Conservation (phyloP, 2,113 vertebrate species). For the Limnothrissa miodon region DNA sequence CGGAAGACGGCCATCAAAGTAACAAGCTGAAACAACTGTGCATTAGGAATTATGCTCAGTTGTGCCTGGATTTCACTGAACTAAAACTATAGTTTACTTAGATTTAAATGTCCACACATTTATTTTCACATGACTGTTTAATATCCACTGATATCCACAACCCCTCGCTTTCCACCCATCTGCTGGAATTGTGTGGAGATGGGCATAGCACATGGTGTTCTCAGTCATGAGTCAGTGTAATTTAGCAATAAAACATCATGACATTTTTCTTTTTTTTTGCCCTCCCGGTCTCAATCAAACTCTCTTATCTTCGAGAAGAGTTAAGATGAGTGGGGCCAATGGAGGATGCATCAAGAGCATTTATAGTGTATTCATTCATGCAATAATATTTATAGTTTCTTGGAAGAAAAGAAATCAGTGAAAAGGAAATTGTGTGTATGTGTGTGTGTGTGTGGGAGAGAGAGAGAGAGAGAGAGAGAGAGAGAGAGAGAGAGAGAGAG, state of each 20-base stretch:
- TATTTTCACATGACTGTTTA: not conserved
- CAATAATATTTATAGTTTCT: not conserved
- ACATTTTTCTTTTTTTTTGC: not conserved
- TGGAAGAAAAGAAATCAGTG: not conserved
- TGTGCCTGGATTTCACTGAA: not conserved
- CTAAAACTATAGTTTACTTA: not conserved
- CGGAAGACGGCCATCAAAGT: conserved; percentile 22
- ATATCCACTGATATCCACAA: not conserved
- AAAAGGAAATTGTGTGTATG: not conserved
- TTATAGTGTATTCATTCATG: conserved; percentile 2
- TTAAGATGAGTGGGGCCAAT: not conserved
- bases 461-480: no score
- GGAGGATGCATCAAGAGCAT: not conserved
- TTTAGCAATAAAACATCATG: conserved; percentile 18
- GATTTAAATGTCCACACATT: not conserved
- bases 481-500: no score
- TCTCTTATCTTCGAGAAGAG: not conserved
- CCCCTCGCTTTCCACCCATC: not conserved
- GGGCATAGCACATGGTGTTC: not conserved
- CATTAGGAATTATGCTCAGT: not conserved
- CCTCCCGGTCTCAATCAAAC: conserved; percentile 18
- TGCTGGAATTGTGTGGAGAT: not conserved
- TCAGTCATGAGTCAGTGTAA: not conserved
- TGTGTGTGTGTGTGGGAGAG: not conserved
- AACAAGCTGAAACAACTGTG: not conserved